Evolutionary conservation across 2,113 vertebrate genomes (phyloP).

Genomic region (Brachyhypopomus gauderio): DNA sequence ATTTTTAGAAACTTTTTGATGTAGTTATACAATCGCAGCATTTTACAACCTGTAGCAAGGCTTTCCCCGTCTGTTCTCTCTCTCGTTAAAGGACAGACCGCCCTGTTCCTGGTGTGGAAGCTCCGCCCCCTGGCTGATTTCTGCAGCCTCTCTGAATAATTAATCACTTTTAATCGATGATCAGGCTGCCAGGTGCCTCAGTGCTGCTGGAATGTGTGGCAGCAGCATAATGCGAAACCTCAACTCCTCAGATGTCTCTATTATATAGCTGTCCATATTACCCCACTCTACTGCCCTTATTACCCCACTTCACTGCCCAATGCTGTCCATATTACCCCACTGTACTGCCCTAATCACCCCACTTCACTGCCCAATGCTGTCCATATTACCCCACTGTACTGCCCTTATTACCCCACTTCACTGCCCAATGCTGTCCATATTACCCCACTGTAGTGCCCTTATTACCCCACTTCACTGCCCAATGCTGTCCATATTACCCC

Average conservation of each 20-base stretch:
- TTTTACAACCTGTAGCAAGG: background rate
- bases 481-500: no score
- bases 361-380: no score
- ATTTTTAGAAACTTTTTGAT: no score
- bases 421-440: no score
- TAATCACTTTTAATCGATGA: slow-evolving; percentile 46
- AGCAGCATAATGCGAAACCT: slow-evolving; percentile 19
- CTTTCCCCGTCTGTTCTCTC: background rate
- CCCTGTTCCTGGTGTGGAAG: slow-evolving; percentile 17
- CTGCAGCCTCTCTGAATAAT: slow-evolving; percentile 42
- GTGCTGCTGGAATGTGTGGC: slow-evolving; percentile 25
- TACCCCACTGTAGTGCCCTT: no score
- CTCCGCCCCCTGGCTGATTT: slow-evolving; percentile 21
- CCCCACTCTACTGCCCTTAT: background rate
- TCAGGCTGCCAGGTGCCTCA: slow-evolving; percentile 39
- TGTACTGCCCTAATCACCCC: no score
- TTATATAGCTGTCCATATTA: background rate
- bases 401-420: no score
- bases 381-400: no score
- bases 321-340: no score
- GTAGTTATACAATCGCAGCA: no score
- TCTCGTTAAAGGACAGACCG: slow-evolving; percentile 10
- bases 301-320: no score
- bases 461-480: no score
- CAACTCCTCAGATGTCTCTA: slow-evolving; percentile 7